Percentiles rank a stretch among this genome's conserved stretches.
Evolutionary conservation across 2,113 vertebrate genomes (phyloP).

Genomic region (Epinephelus cyanopodus): DNA sequence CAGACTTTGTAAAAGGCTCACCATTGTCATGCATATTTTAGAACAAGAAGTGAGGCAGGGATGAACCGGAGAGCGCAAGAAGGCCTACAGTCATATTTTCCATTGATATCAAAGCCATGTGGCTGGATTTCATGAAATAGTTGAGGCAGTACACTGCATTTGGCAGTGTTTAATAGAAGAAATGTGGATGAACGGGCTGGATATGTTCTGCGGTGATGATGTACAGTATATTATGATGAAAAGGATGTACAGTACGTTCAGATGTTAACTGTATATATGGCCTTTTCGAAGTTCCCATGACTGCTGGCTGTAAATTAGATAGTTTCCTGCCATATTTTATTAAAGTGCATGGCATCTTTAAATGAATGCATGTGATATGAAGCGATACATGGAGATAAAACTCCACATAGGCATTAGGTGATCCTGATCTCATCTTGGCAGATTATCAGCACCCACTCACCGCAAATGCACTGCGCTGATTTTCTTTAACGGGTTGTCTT

Average conservation of each 20-base stretch:
- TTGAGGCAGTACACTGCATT: slow-evolving; percentile 58
- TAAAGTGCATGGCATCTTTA: neutral
- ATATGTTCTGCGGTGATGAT: slow-evolving; percentile 50
- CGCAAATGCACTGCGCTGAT: slow-evolving; percentile 1
- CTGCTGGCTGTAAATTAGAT: slow-evolving; percentile 11
- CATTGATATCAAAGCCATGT: slow-evolving; percentile 86
- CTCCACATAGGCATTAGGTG: neutral
- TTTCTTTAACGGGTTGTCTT: slow-evolving; percentile 6
- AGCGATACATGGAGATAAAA: slow-evolving; percentile 6
- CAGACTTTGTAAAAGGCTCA: slow-evolving; percentile 53
- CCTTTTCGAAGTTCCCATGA: slow-evolving; percentile 35
- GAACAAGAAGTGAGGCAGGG: slow-evolving; percentile 58
- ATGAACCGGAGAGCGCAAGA: slow-evolving; percentile 62
- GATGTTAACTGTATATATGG: slow-evolving; percentile 20
- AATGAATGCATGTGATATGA: slow-evolving; percentile 8
- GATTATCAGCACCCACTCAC: slow-evolving; percentile 4
- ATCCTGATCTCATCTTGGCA: slow-evolving; percentile 18
- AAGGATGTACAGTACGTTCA: slow-evolving; percentile 39
- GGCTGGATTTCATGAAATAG: slow-evolving; percentile 79
- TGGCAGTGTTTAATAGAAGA: slow-evolving; percentile 62
- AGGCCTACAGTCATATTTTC: slow-evolving; percentile 84
- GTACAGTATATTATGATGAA: slow-evolving; percentile 45
- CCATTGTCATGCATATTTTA: slow-evolving; percentile 67
- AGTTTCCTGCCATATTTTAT: slow-evolving; percentile 18
- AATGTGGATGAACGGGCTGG: slow-evolving; percentile 52